phyloP scores from a whole-genome alignment of 2,888 invertebrate genomes.

The Tenthredo mesomela region DNA sequence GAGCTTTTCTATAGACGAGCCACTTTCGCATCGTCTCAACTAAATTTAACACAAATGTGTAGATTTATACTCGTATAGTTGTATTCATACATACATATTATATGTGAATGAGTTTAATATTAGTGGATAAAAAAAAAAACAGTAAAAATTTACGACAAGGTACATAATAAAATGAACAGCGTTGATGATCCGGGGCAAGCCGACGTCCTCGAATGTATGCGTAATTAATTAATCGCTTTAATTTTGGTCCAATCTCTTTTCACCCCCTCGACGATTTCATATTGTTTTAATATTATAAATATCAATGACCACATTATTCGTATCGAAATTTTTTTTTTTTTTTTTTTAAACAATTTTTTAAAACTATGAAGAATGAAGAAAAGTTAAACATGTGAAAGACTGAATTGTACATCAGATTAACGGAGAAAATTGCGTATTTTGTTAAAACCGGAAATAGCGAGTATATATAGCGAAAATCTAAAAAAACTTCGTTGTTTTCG shows the following conservation, averaged over 20 bases:
- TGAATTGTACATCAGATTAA: not conserved
- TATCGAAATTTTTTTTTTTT: not conserved
- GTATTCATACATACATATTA: not conserved
- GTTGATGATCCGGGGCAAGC: slow-evolving; percentile 2
- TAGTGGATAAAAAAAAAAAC: not conserved
- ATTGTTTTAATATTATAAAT: not conserved
- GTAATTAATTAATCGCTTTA: slow-evolving; percentile 10
- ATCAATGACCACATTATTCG: not conserved
- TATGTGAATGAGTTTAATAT: not conserved
- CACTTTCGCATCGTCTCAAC: not conserved
- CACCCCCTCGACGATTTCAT: not conserved
- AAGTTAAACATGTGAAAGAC: not conserved
- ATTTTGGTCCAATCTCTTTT: not conserved
- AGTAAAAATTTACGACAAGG: not conserved
- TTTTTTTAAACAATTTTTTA: not conserved
- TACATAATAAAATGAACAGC: not conserved
- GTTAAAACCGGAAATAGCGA: not conserved
- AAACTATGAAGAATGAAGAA: not conserved
- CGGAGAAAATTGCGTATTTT: not conserved
- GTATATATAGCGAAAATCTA: not conserved
- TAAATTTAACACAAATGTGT: not conserved
- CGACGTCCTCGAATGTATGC: not conserved
- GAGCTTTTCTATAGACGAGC: not conserved
- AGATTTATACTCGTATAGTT: not conserved
- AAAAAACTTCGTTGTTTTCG: not conserved